These are phyloP conservation scores for Euzophera pinguis DNA, from an alignment of 2,888 invertebrate species.

Conservation along the genomic window DNA sequence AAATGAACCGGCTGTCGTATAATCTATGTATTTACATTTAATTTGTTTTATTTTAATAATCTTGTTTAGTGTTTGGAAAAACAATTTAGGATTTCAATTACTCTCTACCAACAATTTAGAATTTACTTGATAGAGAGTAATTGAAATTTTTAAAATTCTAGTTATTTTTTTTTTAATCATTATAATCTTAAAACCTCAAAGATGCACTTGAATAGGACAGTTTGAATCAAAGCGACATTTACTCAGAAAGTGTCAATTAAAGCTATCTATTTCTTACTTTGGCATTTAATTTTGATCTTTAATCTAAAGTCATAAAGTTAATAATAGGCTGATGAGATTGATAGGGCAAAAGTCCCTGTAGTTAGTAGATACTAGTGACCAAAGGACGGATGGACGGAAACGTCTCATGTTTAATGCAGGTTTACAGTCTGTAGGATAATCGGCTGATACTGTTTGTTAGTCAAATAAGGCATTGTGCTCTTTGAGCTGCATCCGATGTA, in stretches of 20 bases:
- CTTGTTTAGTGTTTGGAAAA: too few relatives aligned
- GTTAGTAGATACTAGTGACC: conserved; percentile 29
- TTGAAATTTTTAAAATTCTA: too few relatives aligned
- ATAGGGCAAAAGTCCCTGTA: conserved; percentile 21
- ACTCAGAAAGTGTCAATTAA: conserved; percentile 11
- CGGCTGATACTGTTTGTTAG: conserved; percentile 71
- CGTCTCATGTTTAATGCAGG: conserved; percentile 67
- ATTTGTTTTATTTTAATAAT: too few relatives aligned
- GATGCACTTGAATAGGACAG: too few relatives aligned
- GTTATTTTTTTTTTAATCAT: not conserved
- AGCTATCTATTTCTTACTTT: not conserved
- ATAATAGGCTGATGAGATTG: not conserved
- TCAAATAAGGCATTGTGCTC: conserved; percentile 69
- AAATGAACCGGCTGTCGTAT: too few relatives aligned
- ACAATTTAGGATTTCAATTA: too few relatives aligned
- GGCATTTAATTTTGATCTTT: not conserved
- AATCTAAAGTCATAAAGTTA: not conserved
- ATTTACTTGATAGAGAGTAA: not conserved
- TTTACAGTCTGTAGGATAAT: conserved; percentile 49
- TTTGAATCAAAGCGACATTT: not conserved
- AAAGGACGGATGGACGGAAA: conserved; percentile 49
- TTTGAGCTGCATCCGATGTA: conserved; percentile 46
- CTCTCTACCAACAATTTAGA: too few relatives aligned
- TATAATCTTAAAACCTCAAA: not conserved
- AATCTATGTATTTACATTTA: too few relatives aligned